Conservation (phyloP, 2,888 invertebrate species). For the Cephus runcator region DNA sequence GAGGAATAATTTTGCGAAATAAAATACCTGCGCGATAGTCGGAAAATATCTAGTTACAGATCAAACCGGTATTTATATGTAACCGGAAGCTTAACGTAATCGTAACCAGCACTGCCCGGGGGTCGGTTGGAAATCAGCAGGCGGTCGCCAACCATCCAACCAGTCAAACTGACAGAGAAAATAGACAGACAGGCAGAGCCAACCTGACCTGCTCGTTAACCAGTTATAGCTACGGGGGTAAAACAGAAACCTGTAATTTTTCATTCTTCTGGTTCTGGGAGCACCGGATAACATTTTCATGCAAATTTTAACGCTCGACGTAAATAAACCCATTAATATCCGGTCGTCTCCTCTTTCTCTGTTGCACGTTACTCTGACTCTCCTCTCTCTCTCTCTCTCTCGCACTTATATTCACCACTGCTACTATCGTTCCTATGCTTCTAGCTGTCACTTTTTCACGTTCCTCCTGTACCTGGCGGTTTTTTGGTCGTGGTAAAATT, state of each 20-base stretch:
- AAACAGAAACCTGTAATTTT: neutral
- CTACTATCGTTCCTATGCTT: neutral
- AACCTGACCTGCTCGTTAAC: neutral
- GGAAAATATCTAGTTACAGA: neutral
- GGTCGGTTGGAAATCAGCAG: neutral
- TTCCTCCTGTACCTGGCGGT: neutral
- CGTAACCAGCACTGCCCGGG: neutral
- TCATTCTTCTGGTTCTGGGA: neutral
- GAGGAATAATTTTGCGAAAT: neutral
- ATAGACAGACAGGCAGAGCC: neutral
- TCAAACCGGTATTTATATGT: neutral
- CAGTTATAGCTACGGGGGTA: neutral
- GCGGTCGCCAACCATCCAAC: neutral
- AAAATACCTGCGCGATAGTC: neutral
- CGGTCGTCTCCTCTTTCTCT: slow-evolving; percentile 14
- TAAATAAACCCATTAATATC: slow-evolving; percentile 36
- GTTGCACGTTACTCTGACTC: neutral
- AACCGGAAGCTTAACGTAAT: neutral
- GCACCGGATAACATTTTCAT: slow-evolving; percentile 18
- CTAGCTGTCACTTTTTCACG: neutral
- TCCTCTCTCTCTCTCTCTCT: neutral
- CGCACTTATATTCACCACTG: neutral
- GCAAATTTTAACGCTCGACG: slow-evolving; percentile 29
- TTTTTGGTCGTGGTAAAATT: neutral
- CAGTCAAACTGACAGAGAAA: neutral